Base-by-base conservation (phyloP, 2,888 invertebrate genomes). In the Herminia tarsipennalis region DNA sequence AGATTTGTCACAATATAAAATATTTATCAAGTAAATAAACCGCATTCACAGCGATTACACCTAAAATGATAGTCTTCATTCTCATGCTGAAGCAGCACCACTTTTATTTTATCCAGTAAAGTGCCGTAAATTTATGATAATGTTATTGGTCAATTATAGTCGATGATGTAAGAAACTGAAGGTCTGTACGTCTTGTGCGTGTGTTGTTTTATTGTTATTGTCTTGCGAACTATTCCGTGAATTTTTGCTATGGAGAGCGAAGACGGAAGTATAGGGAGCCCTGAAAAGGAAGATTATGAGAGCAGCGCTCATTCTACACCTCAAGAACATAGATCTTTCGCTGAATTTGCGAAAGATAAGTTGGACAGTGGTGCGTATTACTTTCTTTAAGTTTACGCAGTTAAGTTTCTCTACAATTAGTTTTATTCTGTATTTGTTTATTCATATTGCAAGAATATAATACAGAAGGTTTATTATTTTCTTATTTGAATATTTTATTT, bases 121-220 rank as follows among this genome's bases (percentile, higher is more conserved):
- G 24, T 56, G 30, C 16, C 29, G 24, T 46, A 48, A 24, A 49
- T 37, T 3, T 18, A 44, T 27, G 42, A 28, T 46, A 51, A 27
- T 41, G 53, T 38, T 45, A 18, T 32, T 41, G 46, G 24, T 66
- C 62, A 62, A 86, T 83, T 81, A 83, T 82, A 64, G 78, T 80
- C 81, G 91, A 88, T 91, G 91, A 91, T 91, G 91, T 91, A 91
- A 91, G 90, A 83, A 77, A 80, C 60, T 77, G 81, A 85, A 85
- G 82, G 81, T 75, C 78, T 74, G 45, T 44, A 33, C 33, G 25
- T 63, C 61, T 70, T 70, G 73, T 76, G 76, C 66, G 73, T 69
- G 71, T 63, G 67, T 70, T 64, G 66, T 74, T 66, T 54, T 70
- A 70, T 76, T 78, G 69, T 74, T 78, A 65, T 75, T 70, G 70